Base-by-base conservation (phyloP, 2,797 vertebrate species). In the Catamblyrhynchus diadema region DNA sequence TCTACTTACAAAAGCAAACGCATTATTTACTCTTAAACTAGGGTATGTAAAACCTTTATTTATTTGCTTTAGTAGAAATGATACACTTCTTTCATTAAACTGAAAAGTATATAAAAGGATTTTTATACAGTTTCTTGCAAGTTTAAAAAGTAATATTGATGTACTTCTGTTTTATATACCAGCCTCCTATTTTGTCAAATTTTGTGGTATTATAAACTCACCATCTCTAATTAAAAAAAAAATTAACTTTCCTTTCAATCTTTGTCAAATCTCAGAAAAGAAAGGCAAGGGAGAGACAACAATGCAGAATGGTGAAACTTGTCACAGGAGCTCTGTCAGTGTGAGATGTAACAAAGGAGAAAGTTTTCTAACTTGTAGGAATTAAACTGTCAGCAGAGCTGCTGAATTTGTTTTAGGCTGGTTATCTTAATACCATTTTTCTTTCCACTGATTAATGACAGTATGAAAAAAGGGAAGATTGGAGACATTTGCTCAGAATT, bases 401-500 rank as follows among this genome's bases (percentile, higher is more conserved):
- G 67, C 59, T 87, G 65, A 73, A 53, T 66, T 61, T 0, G 0
- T 82, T 88, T 84, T 71, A 82, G 69, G 17, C 15, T 80, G 48
- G 48, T 92, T 90, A 66, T 88, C 62, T 74, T 85, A 66, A 81
- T 56, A 71, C n/a, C 21, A 28, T 69, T 92, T 92, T 77, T 92
- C 57, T 93, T 94, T 78, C 48, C n/a, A 45, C n/a, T 73, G 67
- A 70, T 81, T 60, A 64, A 21, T 73, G 59, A 39, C 32, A 84
- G 20, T 41, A 37, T 50, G 57, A 67, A 57, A 70, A 90, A 91
- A 35, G 39, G 41, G 28, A 87, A 35, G 20, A 80, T 10, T 44
- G 30, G 22, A 80, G 60, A 85, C 42, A 71, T 89, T 92, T 84
- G 14, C 60, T 82, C 42, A 81, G 27, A 73, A 80, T 89, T 59